Percentiles rank a stretch among this genome's conserved stretches.
phyloP scores from a whole-genome alignment of 2,113 vertebrate genomes.

The Hippocampus mohnikei region DNA sequence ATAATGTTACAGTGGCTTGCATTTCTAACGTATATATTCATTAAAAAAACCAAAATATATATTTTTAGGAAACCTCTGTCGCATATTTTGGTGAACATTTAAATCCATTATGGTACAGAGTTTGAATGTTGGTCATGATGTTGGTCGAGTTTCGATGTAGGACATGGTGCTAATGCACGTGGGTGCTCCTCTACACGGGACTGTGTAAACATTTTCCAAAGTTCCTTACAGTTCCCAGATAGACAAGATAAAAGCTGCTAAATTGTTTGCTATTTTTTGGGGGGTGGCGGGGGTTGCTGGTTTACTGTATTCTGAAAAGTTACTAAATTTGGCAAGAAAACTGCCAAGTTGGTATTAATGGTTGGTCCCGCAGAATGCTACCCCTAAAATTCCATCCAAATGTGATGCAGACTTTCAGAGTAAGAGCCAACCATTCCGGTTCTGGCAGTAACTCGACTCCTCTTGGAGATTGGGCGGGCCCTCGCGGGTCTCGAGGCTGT shows the following conservation, averaged over 20 bases:
- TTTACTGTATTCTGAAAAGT: background rate
- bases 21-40: no score
- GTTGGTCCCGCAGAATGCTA: background rate
- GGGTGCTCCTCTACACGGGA: no score
- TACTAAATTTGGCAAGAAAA: background rate
- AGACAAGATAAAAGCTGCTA: background rate
- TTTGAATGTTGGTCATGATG: background rate
- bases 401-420: background rate
- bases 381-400: background rate
- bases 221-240: background rate
- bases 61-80: no score
- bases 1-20: no score
- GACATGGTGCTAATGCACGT: no score
- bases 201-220: background rate
- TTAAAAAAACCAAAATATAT: no score
- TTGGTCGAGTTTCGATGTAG: no score
- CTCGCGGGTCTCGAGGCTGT: background rate
- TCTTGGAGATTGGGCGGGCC: constrained; percentile 1
- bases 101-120: background rate
- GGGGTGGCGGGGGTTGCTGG: background rate
- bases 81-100: no score
- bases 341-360: background rate
- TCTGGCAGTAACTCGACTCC: constrained; percentile 3
- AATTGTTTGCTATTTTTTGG: no score
- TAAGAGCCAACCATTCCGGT: background rate